These are phyloP conservation scores for Beris chalybata DNA, from an alignment of 2,888 invertebrate species.

Conservation along the genomic window DNA sequence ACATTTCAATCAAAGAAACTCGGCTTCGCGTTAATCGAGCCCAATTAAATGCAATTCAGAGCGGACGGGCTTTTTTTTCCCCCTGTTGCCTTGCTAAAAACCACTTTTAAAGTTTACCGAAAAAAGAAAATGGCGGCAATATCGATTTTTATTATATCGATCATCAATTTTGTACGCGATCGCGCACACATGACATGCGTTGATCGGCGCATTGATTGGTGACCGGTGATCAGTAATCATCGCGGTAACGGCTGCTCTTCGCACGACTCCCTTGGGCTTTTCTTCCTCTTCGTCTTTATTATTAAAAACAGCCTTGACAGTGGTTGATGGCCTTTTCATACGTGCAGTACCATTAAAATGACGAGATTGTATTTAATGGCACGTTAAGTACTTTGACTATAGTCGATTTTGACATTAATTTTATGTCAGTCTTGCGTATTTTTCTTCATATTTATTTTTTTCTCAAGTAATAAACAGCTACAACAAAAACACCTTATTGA, in stretches of 20 bases:
- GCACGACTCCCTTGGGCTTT: too few species aligned
- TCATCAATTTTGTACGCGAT: too few species aligned
- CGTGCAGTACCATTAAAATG: neutral
- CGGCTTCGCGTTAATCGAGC: constrained; percentile 27
- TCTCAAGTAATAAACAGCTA: too few species aligned
- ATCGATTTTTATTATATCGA: neutral
- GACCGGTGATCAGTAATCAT: constrained; percentile 4
- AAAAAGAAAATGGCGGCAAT: constrained; percentile 4
- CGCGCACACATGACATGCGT: constrained; percentile 5
- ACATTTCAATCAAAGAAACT: constrained; percentile 22
- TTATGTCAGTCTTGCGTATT: neutral
- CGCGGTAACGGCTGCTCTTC: neutral
- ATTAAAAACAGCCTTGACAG: constrained; percentile 14
- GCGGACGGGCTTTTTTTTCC: constrained; percentile 9
- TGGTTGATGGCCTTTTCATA: constrained; percentile 18
- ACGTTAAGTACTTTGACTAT: too few species aligned
- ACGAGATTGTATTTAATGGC: too few species aligned
- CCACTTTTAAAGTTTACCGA: neutral
- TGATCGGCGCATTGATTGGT: constrained; percentile 26
- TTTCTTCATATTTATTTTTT: too few species aligned
- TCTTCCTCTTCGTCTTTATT: too few species aligned
- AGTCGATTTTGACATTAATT: constrained; percentile 4
- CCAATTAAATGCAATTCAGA: constrained; percentile 32
- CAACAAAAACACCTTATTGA: too few species aligned
- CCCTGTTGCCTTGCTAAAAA: neutral